These are phyloP conservation scores for Macrobrachium nipponense DNA, from an alignment of 1,140 invertebrate genomes.

Conservation along the genomic window DNA sequence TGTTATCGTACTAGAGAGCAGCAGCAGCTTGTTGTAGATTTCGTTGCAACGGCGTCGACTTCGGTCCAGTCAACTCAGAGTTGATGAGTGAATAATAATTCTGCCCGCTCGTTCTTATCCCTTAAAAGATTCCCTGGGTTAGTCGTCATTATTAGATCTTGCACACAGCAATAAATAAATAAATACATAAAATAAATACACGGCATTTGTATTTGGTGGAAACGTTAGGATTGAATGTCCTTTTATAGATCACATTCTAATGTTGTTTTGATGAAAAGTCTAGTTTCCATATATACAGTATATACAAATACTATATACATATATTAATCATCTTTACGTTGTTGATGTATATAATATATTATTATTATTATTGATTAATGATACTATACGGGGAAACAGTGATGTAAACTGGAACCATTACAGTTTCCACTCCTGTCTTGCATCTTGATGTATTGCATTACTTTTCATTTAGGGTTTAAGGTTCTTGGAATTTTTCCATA, in stretches of 20 bases:
- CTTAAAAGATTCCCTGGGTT: slow-evolving; percentile 24
- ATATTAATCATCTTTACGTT: slow-evolving; percentile 59
- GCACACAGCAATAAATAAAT: slow-evolving; percentile 60
- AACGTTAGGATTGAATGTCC: slow-evolving; percentile 54
- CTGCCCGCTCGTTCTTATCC: slow-evolving; percentile 41
- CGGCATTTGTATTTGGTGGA: slow-evolving; percentile 55
- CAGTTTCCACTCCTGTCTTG: slow-evolving; percentile 24
- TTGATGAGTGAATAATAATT: slow-evolving; percentile 52
- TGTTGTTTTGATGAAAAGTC: slow-evolving; percentile 62
- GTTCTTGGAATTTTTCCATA: slow-evolving; percentile 15
- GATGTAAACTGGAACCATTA: slow-evolving; percentile 54
- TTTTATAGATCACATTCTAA: slow-evolving; percentile 59
- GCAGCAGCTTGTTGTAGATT: slow-evolving; percentile 46
- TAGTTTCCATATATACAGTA: slow-evolving; percentile 57
- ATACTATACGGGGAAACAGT: slow-evolving; percentile 44
- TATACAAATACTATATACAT: slow-evolving; percentile 32
- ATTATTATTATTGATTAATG: slow-evolving; percentile 31
- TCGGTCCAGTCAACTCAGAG: slow-evolving; percentile 32
- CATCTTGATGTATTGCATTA: slow-evolving; percentile 18
- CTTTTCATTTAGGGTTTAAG: slow-evolving; percentile 1
- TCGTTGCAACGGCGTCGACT: slow-evolving; percentile 33
- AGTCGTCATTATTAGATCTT: slow-evolving; percentile 53
- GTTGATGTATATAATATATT: slow-evolving; percentile 61
- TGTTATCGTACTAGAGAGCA: slow-evolving; percentile 38
- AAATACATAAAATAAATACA: slow-evolving; percentile 34